Percentiles rank a stretch among this genome's conserved stretches.
These are phyloP conservation scores for Phyllostomus hastatus DNA, from an alignment of 2,113 vertebrate species.

Conservation along the genomic window DNA sequence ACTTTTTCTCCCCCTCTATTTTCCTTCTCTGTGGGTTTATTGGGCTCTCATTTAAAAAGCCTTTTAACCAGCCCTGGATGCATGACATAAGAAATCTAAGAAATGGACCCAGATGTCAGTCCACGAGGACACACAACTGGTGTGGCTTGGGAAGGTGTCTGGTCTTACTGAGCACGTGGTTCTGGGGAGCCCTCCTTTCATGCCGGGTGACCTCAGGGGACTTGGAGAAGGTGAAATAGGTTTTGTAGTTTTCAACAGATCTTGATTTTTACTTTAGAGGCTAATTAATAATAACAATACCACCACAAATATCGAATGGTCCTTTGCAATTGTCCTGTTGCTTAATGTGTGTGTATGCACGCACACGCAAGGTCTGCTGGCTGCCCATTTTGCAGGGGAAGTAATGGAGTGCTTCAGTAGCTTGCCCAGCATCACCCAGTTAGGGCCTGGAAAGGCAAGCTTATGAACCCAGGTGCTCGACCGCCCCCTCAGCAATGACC, in stretches of 20 bases:
- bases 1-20: background rate
- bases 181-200: background rate
- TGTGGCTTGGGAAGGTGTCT: background rate
- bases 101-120: background rate
- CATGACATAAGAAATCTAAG: background rate
- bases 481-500: fast-evolving
- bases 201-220: background rate
- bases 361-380: too few relatives aligned
- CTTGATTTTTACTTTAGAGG: background rate
- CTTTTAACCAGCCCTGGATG: slow-evolving; percentile 11
- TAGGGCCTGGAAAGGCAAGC: background rate
- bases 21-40: background rate
- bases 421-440: background rate
- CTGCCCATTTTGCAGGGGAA: background rate
- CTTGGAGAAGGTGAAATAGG: background rate
- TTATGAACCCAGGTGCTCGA: background rate
- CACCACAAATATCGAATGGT: background rate
- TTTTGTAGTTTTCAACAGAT: background rate
- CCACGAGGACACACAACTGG: background rate
- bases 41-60: background rate
- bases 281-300: background rate
- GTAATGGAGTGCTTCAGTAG: background rate
- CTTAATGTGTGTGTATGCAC: background rate
- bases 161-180: background rate
- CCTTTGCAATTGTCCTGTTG: background rate